phyloP scores from a whole-genome alignment of 2,888 invertebrate species.

The Phragmatobia fuliginosa region DNA sequence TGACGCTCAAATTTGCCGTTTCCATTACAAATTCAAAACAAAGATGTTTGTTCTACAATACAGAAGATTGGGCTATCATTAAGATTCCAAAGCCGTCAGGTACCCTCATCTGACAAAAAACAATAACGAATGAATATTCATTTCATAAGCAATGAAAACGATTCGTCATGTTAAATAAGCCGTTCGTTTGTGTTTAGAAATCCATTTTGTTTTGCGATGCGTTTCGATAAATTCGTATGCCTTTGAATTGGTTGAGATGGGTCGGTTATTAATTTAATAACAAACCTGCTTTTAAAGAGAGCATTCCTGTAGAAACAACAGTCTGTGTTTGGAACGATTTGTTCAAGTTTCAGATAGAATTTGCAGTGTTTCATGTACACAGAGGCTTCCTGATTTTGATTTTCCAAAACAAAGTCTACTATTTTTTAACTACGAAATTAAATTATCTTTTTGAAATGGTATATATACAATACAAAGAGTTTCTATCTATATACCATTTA shows the following conservation, averaged over 20 bases:
- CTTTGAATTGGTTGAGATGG: neutral
- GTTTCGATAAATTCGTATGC: slow-evolving; percentile 34
- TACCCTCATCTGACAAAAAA: slow-evolving; percentile 46
- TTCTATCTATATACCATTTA: no score
- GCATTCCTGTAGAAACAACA: neutral
- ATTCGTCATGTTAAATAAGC: slow-evolving; percentile 57
- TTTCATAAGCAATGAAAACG: slow-evolving; percentile 55
- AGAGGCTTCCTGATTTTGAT: neutral
- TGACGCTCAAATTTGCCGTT: slow-evolving; percentile 6
- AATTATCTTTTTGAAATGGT: neutral
- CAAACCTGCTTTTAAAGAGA: neutral
- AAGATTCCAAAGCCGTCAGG: slow-evolving; percentile 42
- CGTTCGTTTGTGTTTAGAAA: slow-evolving; percentile 30
- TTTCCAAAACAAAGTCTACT: neutral
- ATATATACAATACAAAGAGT: no score
- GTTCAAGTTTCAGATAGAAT: neutral
- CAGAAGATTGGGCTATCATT: slow-evolving; percentile 43
- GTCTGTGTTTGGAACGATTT: neutral
- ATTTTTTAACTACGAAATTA: neutral
- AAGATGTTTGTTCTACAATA: slow-evolving; percentile 46
- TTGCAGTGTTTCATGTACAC: neutral
- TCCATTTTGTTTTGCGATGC: slow-evolving; percentile 30
- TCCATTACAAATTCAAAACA: slow-evolving; percentile 33
- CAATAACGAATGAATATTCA: slow-evolving; percentile 69
- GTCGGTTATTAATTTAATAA: slow-evolving; percentile 7